These are phyloP conservation scores for Nixonia krombeini DNA, from an alignment of 1,140 invertebrate species.

Conservation along the genomic window DNA sequence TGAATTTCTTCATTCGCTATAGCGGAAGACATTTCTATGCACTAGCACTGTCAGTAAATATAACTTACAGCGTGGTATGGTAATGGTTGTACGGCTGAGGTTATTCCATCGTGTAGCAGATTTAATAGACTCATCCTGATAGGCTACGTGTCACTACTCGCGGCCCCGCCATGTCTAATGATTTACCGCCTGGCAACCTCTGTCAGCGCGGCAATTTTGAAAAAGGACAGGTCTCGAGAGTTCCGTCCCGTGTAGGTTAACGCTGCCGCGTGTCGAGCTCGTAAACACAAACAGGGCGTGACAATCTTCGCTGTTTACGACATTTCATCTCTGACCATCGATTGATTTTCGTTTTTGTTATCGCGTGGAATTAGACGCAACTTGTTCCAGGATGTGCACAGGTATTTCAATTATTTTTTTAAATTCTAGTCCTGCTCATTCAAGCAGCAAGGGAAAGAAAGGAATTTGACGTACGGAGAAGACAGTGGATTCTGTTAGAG, in stretches of 20 bases:
- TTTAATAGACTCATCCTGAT: constrained; percentile 62
- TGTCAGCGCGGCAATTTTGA: constrained; percentile 41
- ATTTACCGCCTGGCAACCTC: constrained; percentile 41
- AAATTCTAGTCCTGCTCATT: not conserved
- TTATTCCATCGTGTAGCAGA: constrained; percentile 52
- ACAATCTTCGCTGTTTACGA: constrained; percentile 15
- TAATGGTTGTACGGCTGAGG: constrained; percentile 44
- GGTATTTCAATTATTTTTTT: not conserved
- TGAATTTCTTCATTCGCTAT: constrained; percentile 38
- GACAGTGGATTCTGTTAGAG: too few species aligned
- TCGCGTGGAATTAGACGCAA: not conserved
- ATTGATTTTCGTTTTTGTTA: constrained; percentile 1
- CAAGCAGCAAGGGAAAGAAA: not conserved
- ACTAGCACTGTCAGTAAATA: constrained; percentile 52
- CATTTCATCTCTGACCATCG: constrained; percentile 5
- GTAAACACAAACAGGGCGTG: constrained; percentile 17
- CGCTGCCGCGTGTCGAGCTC: constrained; percentile 13
- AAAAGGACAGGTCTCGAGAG: constrained; percentile 24
- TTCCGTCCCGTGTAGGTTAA: constrained; percentile 22
- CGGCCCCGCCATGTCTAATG: constrained; percentile 33
- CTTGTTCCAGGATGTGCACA: not conserved
- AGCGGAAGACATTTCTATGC: too few species aligned
- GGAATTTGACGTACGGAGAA: too few species aligned
- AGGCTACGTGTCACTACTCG: constrained; percentile 49
- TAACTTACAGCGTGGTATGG: constrained; percentile 58